phyloP scores from a whole-genome alignment of 2,797 vertebrate species.

The Mormyrus hasselquistii region DNA sequence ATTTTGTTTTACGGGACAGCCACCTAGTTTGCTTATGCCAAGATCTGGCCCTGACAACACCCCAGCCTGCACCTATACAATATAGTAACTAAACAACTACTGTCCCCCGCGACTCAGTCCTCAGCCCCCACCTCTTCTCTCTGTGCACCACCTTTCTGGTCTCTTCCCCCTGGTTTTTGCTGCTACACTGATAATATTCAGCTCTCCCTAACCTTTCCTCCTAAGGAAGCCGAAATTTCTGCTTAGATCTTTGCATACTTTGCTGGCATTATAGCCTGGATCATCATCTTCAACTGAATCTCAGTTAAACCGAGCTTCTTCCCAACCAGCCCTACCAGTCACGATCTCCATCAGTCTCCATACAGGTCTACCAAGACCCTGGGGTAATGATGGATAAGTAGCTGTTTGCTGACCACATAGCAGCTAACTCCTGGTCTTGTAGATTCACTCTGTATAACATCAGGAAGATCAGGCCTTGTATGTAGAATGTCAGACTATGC shows the following conservation, averaged over 20 bases:
- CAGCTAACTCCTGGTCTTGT: not conserved
- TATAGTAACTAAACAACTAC: not conserved
- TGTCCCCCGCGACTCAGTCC: not conserved
- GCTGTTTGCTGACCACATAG: not conserved
- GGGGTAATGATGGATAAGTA: not conserved
- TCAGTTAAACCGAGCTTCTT: not conserved
- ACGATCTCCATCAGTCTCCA: not conserved
- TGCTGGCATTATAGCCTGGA: not conserved
- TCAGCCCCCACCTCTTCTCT: not conserved
- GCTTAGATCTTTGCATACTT: not conserved
- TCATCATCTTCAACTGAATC: not conserved
- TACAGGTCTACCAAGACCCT: not conserved
- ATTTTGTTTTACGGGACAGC: not conserved
- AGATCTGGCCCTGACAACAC: not conserved
- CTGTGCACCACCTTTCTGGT: not conserved
- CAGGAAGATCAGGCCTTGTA: not conserved
- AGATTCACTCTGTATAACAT: not conserved
- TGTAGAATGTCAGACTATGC: not conserved
- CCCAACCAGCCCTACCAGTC: not conserved
- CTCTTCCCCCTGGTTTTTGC: not conserved
- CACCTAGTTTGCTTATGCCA: not conserved
- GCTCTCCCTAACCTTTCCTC: not conserved
- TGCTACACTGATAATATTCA: not conserved
- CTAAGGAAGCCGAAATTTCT: not conserved
- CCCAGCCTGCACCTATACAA: not conserved